phyloP scores from a whole-genome alignment of 2,797 vertebrate genomes.

The Poeciliopsis paucimaculata region DNA sequence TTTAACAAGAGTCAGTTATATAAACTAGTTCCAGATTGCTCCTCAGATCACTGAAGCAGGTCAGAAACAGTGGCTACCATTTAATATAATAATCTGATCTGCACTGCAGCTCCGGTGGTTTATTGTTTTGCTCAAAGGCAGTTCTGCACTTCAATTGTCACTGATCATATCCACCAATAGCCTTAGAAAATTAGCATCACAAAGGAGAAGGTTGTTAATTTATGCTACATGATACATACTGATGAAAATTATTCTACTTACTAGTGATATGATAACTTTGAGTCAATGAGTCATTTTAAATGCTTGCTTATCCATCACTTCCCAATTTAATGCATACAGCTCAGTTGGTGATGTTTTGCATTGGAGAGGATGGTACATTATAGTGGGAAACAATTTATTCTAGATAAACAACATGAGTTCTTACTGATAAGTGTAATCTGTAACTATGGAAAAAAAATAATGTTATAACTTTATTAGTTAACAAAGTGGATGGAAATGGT shows the following conservation, averaged over 20 bases:
- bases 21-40: not conserved
- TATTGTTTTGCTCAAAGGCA: slow-evolving; percentile 24
- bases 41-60: not conserved
- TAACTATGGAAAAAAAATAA: not conserved
- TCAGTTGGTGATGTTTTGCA: not conserved
- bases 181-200: not conserved
- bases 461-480: slow-evolving; percentile 44
- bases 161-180: not conserved
- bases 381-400: not conserved
- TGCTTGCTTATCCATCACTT: not conserved
- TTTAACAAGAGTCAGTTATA: not conserved
- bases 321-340: not conserved
- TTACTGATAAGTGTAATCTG: not conserved
- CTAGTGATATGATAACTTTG: not conserved
- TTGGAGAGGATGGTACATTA: not conserved
- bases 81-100: not conserved
- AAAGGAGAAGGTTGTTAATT: not conserved
- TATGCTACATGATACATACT: too few species aligned
- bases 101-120: slow-evolving; percentile 17
- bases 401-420: not conserved
- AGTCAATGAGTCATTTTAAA: not conserved
- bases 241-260: not conserved
- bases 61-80: not conserved
- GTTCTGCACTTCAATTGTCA: not conserved
- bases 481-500: slow-evolving; percentile 44